Conservation (phyloP, 2,888 invertebrate genomes). For the Platycheirus albimanus region DNA sequence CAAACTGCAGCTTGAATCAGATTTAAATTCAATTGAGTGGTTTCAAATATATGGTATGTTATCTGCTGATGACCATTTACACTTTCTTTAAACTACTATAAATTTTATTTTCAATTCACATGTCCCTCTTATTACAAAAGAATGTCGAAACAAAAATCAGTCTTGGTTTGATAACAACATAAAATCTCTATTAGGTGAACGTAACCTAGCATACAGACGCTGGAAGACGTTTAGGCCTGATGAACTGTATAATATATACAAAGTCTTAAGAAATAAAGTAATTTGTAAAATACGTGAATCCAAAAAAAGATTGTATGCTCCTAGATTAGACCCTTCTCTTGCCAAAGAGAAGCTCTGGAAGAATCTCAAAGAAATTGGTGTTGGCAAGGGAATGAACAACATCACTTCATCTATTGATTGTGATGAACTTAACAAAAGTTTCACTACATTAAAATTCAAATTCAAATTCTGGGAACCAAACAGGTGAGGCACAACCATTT, state of each 20-base stretch:
- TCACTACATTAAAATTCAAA: neutral
- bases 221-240: constrained; percentile 1
- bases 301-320: neutral
- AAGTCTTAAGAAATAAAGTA: too few relatives aligned
- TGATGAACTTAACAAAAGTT: neutral
- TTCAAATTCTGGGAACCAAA: neutral
- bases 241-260: too few relatives aligned
- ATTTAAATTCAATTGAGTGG: too few relatives aligned
- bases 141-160: too few relatives aligned
- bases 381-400: neutral
- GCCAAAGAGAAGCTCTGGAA: neutral
- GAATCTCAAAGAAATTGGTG: neutral
- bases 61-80: neutral
- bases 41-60: neutral
- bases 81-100: neutral
- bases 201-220: too few relatives aligned
- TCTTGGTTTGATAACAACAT: too few relatives aligned
- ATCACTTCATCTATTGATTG: neutral
- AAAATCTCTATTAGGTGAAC: too few relatives aligned
- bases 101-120: neutral
- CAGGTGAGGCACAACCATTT: neutral
- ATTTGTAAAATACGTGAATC: neutral
- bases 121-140: too few relatives aligned
- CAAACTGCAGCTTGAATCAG: too few relatives aligned
- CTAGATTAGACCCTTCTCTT: neutral